Evolutionary conservation across 2,113 vertebrate species (phyloP).

Genomic region (Callocephalon fimbriatum): DNA sequence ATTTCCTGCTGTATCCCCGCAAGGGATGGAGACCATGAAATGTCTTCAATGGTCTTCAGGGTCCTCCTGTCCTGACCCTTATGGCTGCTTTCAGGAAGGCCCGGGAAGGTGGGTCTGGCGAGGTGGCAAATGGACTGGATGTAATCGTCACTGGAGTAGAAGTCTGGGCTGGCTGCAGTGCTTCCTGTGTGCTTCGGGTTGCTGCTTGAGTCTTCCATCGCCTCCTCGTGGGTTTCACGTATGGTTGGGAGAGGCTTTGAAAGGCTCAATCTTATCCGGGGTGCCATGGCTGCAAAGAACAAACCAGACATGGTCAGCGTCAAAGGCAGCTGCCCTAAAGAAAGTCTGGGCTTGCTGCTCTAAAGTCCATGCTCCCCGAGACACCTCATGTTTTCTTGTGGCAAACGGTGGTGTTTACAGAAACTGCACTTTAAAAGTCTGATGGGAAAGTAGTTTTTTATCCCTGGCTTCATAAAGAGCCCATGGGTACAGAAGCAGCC

Average conservation of each 20-base stretch:
- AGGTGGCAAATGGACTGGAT: conserved; percentile 90
- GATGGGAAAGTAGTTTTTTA: not conserved
- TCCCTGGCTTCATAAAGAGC: not conserved
- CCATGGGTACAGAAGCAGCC: not conserved
- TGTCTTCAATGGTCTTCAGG: not conserved
- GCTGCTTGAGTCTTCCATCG: conserved; percentile 63
- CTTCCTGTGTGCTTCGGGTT: conserved; percentile 40
- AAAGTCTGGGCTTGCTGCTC: not conserved
- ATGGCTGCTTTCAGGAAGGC: not conserved
- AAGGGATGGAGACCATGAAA: not conserved
- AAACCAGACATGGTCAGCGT: not conserved
- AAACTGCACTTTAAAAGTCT: not conserved
- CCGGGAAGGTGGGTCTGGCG: conserved; percentile 81
- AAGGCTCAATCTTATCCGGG: conserved; percentile 74
- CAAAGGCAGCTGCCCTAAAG: not conserved
- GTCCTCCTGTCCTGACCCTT: conserved; percentile 5
- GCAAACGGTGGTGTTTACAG: not conserved
- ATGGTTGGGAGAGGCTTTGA: conserved; percentile 85
- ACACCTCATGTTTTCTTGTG: not conserved
- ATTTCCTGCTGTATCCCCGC: not conserved
- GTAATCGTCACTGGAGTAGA: conserved; percentile 78
- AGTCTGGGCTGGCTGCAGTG: not conserved
- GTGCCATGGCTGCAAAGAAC: conserved; percentile 80
- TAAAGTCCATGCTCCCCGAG: not conserved
- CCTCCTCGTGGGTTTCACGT: conserved; percentile 79